Evolutionary conservation across 2,888 invertebrate species (phyloP).

Genomic region (Alloplasta piceator): DNA sequence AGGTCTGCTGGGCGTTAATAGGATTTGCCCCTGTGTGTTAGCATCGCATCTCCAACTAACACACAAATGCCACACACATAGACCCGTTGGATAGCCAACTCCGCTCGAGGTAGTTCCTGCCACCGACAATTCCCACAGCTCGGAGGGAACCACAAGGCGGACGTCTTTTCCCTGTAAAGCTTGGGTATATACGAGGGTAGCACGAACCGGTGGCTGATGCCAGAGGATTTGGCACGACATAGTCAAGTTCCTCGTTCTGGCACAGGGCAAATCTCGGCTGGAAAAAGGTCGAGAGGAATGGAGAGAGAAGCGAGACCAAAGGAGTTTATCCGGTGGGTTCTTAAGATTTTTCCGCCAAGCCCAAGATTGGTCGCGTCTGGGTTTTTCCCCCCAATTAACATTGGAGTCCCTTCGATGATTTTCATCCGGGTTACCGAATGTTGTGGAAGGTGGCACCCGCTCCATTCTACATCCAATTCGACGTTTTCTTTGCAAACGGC

Average conservation of each 20-base stretch:
- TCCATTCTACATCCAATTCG: constrained; percentile 48
- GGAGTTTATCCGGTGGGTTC: constrained; percentile 4
- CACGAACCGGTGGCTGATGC: not conserved
- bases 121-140: constrained; percentile 45
- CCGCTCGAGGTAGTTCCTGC: constrained; percentile 33
- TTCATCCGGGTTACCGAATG: constrained; percentile 18
- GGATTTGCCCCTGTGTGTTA: constrained; percentile 67
- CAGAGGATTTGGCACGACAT: too few relatives aligned
- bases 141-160: constrained; percentile 1
- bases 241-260: too few relatives aligned
- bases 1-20: constrained; percentile 52
- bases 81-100: constrained; percentile 38
- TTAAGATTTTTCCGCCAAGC: constrained; percentile 12
- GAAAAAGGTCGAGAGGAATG: too few relatives aligned
- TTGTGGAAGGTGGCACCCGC: not conserved
- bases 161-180: not conserved
- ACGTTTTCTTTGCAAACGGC: constrained; percentile 71
- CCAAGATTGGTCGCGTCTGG: constrained; percentile 24
- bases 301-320: not conserved
- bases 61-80: constrained; percentile 24
- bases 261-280: not conserved
- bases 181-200: too few relatives aligned
- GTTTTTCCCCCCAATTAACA: constrained; percentile 34
- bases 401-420: constrained; percentile 28
- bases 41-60: constrained; percentile 16